Conservation (phyloP, 2,888 invertebrate species). For the Apodemia mormo region DNA sequence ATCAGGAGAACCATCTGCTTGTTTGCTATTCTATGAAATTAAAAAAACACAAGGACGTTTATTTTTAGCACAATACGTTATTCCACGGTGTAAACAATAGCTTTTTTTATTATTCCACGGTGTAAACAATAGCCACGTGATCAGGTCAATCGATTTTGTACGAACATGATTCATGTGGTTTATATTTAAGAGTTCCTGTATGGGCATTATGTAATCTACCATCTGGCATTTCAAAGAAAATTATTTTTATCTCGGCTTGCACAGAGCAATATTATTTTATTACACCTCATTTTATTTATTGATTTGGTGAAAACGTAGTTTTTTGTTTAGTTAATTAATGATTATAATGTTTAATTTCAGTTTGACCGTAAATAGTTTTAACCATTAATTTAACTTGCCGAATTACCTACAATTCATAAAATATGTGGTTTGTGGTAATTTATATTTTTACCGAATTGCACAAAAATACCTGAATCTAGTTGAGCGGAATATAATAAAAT, state of each 20-base stretch:
- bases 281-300: slow-evolving; percentile 3
- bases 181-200: slow-evolving; percentile 54
- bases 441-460: too few species aligned
- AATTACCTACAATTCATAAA: too few species aligned
- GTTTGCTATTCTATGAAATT: too few species aligned
- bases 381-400: too few species aligned
- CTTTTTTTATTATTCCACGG: slow-evolving; percentile 58
- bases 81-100: too few species aligned
- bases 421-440: too few species aligned
- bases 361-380: too few species aligned
- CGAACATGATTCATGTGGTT: slow-evolving; percentile 61
- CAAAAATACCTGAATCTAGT: too few species aligned
- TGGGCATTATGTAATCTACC: slow-evolving; percentile 36
- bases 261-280: background rate
- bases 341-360: background rate
- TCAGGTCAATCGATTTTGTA: slow-evolving; percentile 59
- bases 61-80: slow-evolving; percentile 41
- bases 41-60: slow-evolving; percentile 29
- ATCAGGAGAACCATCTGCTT: too few species aligned
- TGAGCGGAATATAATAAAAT: too few species aligned
- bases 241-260: slow-evolving; percentile 27
- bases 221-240: slow-evolving; percentile 35
- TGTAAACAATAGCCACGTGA: slow-evolving; percentile 60
- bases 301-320: slow-evolving; percentile 3
- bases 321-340: background rate